Percentiles rank a stretch among this genome's conserved stretches.
Conservation (phyloP, 2,888 invertebrate species). For the Diarsia dahlii region DNA sequence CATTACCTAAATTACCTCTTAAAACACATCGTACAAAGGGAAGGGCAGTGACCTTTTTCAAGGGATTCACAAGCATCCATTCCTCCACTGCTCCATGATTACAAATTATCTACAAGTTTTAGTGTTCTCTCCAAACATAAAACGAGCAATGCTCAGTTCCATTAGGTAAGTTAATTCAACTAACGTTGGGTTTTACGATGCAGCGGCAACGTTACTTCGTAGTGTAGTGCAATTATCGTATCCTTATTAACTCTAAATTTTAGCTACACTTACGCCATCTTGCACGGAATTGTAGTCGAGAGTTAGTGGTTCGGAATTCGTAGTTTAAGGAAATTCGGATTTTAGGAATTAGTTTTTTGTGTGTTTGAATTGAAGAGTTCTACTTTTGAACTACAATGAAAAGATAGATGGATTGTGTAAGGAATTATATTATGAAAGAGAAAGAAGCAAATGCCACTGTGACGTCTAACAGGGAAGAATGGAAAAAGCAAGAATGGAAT, state of each 20-base stretch:
- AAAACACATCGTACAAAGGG: neutral
- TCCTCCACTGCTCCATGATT: slow-evolving; percentile 39
- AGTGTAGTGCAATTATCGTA: slow-evolving; percentile 68
- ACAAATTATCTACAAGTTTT: slow-evolving; percentile 58
- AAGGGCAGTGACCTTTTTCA: slow-evolving; percentile 11
- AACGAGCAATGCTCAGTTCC: slow-evolving; percentile 66
- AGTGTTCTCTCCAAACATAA: slow-evolving; percentile 55
- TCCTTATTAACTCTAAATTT: slow-evolving; percentile 64
- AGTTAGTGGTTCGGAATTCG: slow-evolving; percentile 33
- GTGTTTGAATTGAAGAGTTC: neutral
- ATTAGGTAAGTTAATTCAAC: slow-evolving; percentile 73
- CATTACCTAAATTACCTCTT: neutral
- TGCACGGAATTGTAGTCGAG: slow-evolving; percentile 46
- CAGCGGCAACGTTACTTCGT: slow-evolving; percentile 54
- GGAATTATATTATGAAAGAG: no score
- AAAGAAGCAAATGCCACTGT: no score
- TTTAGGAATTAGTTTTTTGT: slow-evolving; percentile 2
- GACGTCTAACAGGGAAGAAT: no score
- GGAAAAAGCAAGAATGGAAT: no score
- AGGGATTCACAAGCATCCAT: slow-evolving; percentile 17
- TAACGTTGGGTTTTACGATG: slow-evolving; percentile 69
- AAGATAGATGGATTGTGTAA: no score
- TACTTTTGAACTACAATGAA: neutral
- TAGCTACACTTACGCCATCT: slow-evolving; percentile 52
- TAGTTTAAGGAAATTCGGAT: slow-evolving; percentile 7